Conservation (phyloP, 2,113 vertebrate species). For the Nesoenas mayeri region DNA sequence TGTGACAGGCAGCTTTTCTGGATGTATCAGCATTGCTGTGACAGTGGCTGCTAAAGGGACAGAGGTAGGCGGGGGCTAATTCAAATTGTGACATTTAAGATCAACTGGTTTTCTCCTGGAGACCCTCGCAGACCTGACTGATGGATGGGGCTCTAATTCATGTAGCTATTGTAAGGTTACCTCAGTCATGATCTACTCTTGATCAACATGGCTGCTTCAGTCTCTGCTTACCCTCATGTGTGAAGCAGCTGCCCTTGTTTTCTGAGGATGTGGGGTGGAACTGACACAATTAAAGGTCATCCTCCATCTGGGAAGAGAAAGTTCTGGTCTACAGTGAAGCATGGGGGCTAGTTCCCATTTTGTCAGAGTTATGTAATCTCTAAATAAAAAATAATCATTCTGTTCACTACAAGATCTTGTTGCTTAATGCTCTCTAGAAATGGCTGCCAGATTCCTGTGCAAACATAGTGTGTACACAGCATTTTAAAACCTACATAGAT, state of each 20-base stretch:
- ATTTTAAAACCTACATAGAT: neutral
- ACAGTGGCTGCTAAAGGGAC: neutral
- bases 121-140: neutral
- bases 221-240: slow-evolving; percentile 49
- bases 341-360: slow-evolving; percentile 41
- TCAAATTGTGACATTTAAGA: neutral
- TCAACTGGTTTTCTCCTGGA: neutral
- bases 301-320: slow-evolving; percentile 63
- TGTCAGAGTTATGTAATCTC: slow-evolving; percentile 64
- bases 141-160: neutral
- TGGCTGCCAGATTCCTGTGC: slow-evolving; percentile 39
- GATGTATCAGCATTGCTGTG: neutral
- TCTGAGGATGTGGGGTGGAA: slow-evolving; percentile 65
- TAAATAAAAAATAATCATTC: slow-evolving; percentile 63
- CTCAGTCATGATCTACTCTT: neutral
- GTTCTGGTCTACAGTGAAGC: slow-evolving; percentile 59
- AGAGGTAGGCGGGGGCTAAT: neutral
- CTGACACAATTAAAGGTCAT: slow-evolving; percentile 66
- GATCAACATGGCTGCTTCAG: slow-evolving; percentile 12
- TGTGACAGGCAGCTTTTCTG: neutral
- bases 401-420: slow-evolving; percentile 53
- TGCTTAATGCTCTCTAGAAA: slow-evolving; percentile 50
- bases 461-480: neutral
- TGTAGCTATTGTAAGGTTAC: neutral
- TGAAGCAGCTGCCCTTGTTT: slow-evolving; percentile 60